Evolutionary conservation across 2,888 invertebrate species (phyloP).

Genomic region (Drosophila mercatorum): DNA sequence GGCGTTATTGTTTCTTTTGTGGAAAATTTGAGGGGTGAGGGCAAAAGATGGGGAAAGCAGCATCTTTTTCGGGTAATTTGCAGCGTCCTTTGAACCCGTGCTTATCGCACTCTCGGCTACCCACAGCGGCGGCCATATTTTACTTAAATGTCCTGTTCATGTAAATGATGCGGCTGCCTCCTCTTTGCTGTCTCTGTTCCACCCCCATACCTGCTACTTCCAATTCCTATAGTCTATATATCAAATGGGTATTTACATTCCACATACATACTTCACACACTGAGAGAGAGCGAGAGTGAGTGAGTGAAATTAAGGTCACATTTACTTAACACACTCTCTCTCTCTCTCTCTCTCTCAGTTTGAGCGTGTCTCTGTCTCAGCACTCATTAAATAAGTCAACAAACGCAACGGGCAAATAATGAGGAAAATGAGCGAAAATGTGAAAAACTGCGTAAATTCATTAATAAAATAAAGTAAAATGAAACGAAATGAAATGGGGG

Average conservation of each 20-base stretch:
- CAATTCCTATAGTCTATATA: constrained; percentile 61
- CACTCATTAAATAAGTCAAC: constrained; percentile 57
- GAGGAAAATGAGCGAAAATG: constrained; percentile 11
- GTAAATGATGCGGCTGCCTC: constrained; percentile 62
- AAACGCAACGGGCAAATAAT: constrained; percentile 43
- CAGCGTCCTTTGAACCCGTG: constrained; percentile 68
- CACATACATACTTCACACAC: constrained; percentile 13
- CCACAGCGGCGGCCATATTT: constrained; percentile 65
- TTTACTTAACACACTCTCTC: constrained; percentile 27
- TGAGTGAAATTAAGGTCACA: constrained; percentile 69
- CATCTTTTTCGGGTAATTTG: constrained; percentile 68
- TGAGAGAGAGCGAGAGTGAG: background rate
- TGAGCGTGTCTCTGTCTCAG: background rate
- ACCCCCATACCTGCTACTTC: constrained; percentile 4
- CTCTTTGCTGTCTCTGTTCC: background rate
- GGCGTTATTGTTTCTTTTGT: constrained; percentile 37
- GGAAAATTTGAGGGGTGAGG: constrained; percentile 1
- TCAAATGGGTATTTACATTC: constrained; percentile 60
- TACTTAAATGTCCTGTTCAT: constrained; percentile 76
- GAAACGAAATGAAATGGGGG: background rate
- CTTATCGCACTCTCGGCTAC: constrained; percentile 60
- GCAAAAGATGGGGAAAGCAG: constrained; percentile 12
- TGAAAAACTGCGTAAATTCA: constrained; percentile 62
- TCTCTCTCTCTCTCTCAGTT: constrained; percentile 9
- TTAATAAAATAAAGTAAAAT: constrained; percentile 63